These are phyloP conservation scores for Netelia virgata DNA, from an alignment of 2,888 invertebrate species.

Conservation along the genomic window DNA sequence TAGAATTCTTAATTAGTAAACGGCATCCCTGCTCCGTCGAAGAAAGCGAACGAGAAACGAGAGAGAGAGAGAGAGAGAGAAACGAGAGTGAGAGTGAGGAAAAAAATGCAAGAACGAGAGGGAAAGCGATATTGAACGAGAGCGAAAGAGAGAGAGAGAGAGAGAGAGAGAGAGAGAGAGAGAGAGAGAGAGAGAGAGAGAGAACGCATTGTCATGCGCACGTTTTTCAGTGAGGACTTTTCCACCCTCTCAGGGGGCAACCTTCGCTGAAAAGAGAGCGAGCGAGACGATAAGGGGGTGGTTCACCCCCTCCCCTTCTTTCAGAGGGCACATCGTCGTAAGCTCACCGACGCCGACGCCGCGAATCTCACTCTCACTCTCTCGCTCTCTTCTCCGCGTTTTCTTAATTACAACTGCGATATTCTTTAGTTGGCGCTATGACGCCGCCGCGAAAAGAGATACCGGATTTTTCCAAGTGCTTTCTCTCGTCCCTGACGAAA, in stretches of 20 bases:
- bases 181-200: slow-evolving; percentile 75
- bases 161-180: slow-evolving; percentile 76
- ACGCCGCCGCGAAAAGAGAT: slow-evolving; percentile 84
- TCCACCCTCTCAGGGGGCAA: slow-evolving; percentile 79
- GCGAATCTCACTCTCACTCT: slow-evolving; percentile 45
- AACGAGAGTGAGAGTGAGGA: slow-evolving; percentile 63
- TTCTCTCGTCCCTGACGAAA: slow-evolving; percentile 14
- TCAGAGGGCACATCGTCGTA: slow-evolving; percentile 63
- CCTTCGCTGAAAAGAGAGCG: slow-evolving; percentile 27
- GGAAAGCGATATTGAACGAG: slow-evolving; percentile 71
- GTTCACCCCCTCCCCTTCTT: slow-evolving; percentile 58
- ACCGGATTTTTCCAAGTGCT: slow-evolving; percentile 60
- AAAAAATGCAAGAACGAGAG: slow-evolving; percentile 74
- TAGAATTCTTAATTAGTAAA: slow-evolving; percentile 84
- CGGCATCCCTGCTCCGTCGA: slow-evolving; percentile 68
- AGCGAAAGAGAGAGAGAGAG: slow-evolving; percentile 73
- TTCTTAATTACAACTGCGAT: slow-evolving; percentile 85
- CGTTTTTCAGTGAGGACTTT: slow-evolving; percentile 83
- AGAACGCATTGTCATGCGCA: slow-evolving; percentile 85
- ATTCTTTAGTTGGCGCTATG: slow-evolving; percentile 84
- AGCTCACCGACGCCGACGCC: slow-evolving; percentile 70
- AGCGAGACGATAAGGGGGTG: slow-evolving; percentile 53
- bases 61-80: slow-evolving; percentile 64
- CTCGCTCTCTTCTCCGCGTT: slow-evolving; percentile 73
- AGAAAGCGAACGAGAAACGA: slow-evolving; percentile 57